These are phyloP conservation scores for Standfussiana lucernea DNA, from an alignment of 2,888 invertebrate genomes.

Conservation along the genomic window DNA sequence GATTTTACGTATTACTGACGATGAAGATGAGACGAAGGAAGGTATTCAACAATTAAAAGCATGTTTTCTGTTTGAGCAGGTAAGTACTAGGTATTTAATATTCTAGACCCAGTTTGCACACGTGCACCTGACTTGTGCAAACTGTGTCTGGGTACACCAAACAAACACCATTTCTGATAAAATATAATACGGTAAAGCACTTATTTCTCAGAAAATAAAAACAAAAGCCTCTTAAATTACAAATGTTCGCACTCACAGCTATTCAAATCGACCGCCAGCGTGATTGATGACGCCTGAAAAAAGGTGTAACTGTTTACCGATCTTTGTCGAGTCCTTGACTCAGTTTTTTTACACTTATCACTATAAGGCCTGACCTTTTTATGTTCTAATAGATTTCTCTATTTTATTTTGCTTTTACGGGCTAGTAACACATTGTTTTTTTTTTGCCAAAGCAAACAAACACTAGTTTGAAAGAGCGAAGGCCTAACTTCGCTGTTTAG, in stretches of 20 bases:
- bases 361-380: constrained; percentile 41
- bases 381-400: constrained; percentile 41
- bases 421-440: background rate
- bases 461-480: background rate
- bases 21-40: background rate
- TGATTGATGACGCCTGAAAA: constrained; percentile 55
- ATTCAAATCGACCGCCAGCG: constrained; percentile 47
- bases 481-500: background rate
- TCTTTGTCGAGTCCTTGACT: constrained; percentile 57
- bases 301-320: constrained; percentile 49
- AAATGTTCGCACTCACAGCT: constrained; percentile 37
- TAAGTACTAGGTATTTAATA: constrained; percentile 1
- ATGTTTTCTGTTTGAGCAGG: background rate
- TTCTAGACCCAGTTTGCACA: constrained; percentile 9
- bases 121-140: background rate
- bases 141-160: background rate
- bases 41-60: background rate
- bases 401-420: constrained; percentile 18
- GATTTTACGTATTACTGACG: background rate
- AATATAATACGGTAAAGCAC: background rate
- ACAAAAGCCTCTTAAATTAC: constrained; percentile 25
- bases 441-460: background rate
- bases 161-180: background rate
- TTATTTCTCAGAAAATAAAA: constrained; percentile 3
- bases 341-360: constrained; percentile 49